Percentiles rank a stretch among this genome's conserved stretches.
Conservation (phyloP, 2,888 invertebrate species). For the Deroplatys truncata region DNA sequence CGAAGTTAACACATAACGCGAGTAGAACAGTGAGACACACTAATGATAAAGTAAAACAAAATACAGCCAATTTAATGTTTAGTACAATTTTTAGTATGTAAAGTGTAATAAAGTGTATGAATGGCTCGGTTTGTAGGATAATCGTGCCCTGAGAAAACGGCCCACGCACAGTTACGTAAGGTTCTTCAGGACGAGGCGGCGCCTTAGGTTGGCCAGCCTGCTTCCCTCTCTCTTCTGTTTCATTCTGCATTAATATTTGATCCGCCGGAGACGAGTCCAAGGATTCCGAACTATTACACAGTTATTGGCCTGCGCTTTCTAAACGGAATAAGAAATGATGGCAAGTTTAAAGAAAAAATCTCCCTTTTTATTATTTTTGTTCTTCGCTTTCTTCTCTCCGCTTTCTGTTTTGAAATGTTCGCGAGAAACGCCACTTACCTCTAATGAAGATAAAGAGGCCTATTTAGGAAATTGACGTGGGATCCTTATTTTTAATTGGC, state of each 20-base stretch:
- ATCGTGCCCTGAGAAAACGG: no score
- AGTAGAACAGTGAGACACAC: no score
- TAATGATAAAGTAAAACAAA: no score
- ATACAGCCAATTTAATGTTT: no score
- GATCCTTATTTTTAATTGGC: not conserved
- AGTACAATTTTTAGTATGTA: no score
- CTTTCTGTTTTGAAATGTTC: not conserved
- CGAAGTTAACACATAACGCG: no score
- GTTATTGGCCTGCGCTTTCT: conserved; percentile 26
- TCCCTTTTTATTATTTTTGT: not conserved
- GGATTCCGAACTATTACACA: conserved; percentile 29
- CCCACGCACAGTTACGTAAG: not conserved
- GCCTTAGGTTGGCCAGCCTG: not conserved
- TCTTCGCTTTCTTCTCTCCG: not conserved
- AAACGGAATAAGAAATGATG: conserved; percentile 30
- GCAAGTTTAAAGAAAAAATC: conserved; percentile 1
- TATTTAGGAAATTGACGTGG: not conserved
- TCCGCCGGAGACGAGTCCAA: conserved; percentile 17
- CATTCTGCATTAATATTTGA: conserved; percentile 25
- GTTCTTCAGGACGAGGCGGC: not conserved
- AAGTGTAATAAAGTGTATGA: not conserved
- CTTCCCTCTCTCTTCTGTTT: not conserved
- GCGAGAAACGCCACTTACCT: not conserved
- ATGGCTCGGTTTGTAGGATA: not conserved
- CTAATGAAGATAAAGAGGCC: not conserved